Evolutionary conservation across 1,140 invertebrate genomes (phyloP).

Genomic region (Diuraphis noxia): DNA sequence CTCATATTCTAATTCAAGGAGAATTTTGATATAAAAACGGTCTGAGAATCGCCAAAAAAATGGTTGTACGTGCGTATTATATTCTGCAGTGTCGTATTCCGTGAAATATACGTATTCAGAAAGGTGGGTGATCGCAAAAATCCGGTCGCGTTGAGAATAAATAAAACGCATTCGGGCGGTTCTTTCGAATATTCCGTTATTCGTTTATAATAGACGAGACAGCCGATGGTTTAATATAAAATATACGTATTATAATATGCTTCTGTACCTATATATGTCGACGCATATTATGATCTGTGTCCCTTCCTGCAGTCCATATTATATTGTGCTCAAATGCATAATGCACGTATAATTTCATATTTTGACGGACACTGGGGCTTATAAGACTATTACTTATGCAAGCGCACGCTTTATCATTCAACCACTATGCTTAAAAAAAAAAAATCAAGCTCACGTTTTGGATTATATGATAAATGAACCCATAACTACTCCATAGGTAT

Average conservation of each 20-base stretch:
- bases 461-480: background rate
- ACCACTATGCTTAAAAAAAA: background rate
- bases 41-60: background rate
- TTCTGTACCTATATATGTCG: background rate
- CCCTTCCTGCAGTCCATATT: background rate
- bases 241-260: background rate
- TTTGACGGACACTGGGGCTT: background rate
- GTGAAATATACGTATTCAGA: background rate
- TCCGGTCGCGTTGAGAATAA: conserved; percentile 29
- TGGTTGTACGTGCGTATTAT: background rate
- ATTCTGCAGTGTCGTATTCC: background rate
- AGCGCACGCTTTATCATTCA: background rate
- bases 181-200: conserved; percentile 10
- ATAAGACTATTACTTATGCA: background rate
- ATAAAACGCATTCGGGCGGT: conserved; percentile 3
- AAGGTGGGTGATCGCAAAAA: background rate
- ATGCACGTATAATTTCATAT: background rate
- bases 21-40: background rate
- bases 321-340: background rate
- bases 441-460: background rate
- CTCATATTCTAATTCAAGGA: background rate
- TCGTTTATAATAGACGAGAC: background rate
- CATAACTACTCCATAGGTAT: background rate
- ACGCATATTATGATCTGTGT: background rate
- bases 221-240: background rate